Evolutionary conservation across 1,140 invertebrate species (phyloP).

Genomic region (Trichonephila clavipes): DNA sequence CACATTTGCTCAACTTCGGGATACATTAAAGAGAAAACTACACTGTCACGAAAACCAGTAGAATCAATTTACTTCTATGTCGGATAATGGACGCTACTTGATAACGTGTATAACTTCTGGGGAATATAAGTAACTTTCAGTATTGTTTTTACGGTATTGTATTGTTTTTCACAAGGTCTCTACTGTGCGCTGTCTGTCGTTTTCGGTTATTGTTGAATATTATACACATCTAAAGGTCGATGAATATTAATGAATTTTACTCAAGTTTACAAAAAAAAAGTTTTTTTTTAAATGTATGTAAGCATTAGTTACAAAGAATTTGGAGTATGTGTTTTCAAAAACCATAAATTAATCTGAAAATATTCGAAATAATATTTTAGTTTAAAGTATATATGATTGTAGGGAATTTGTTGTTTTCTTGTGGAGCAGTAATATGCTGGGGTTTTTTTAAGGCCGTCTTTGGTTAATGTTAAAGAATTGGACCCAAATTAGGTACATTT

Average conservation of each 20-base stretch:
- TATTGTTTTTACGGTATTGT: not conserved
- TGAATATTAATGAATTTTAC: not conserved
- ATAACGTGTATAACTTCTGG: not conserved
- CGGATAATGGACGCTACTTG: not conserved
- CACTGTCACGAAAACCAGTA: not conserved
- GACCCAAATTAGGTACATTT: no score
- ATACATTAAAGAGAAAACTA: conserved; percentile 3
- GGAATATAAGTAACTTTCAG: not conserved
- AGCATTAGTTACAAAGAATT: no score
- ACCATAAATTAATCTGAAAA: no score
- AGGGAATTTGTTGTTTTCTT: no score
- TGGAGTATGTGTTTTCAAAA: no score
- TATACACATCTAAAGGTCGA: not conserved
- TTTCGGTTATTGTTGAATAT: not conserved
- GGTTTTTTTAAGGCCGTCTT: no score
- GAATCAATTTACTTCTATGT: not conserved
- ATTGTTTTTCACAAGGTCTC: conserved; percentile 6
- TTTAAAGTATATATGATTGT: no score
- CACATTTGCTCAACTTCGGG: not conserved
- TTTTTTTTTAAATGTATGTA: no score
- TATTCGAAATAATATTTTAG: no score
- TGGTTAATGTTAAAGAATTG: no score
- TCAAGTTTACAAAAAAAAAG: not conserved
- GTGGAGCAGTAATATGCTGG: no score
- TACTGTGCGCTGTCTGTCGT: not conserved